phyloP scores from a whole-genome alignment of 2,888 invertebrate genomes.

The Acleris emargana region DNA sequence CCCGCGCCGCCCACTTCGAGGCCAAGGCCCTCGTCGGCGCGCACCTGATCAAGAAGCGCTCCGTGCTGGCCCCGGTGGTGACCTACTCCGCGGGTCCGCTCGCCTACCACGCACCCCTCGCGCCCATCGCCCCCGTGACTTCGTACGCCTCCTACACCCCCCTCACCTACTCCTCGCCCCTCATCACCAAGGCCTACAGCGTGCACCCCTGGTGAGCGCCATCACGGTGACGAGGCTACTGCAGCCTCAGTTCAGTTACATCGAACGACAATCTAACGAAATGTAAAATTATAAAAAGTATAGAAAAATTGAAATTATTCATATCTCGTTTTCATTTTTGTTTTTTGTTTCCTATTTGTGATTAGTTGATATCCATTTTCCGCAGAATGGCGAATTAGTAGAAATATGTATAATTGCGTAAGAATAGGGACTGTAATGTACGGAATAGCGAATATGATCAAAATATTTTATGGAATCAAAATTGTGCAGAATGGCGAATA shows the following conservation, averaged over 20 bases:
- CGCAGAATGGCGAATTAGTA: no score
- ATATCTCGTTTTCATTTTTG: neutral
- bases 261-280: slow-evolving; percentile 53
- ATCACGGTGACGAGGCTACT: slow-evolving; percentile 56
- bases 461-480: neutral
- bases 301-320: slow-evolving; percentile 12
- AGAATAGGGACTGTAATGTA: neutral
- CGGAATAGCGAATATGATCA: neutral
- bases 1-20: slow-evolving; percentile 69
- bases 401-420: no score
- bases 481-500: neutral
- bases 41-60: slow-evolving; percentile 72
- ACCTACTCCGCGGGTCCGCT: slow-evolving; percentile 56
- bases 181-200: slow-evolving; percentile 63
- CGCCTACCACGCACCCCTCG: slow-evolving; percentile 57
- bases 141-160: slow-evolving; percentile 43
- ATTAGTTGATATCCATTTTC: no score
- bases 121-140: slow-evolving; percentile 49
- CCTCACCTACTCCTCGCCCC: slow-evolving; percentile 52
- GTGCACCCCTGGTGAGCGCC: slow-evolving; percentile 68
- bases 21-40: slow-evolving; percentile 65
- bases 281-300: slow-evolving; percentile 57
- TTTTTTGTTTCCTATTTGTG: no score
- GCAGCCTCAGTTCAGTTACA: slow-evolving; percentile 60
- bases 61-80: slow-evolving; percentile 57